Evolutionary conservation across 2,797 vertebrate genomes (phyloP).

Genomic region (Dendrocincla tyrannina): DNA sequence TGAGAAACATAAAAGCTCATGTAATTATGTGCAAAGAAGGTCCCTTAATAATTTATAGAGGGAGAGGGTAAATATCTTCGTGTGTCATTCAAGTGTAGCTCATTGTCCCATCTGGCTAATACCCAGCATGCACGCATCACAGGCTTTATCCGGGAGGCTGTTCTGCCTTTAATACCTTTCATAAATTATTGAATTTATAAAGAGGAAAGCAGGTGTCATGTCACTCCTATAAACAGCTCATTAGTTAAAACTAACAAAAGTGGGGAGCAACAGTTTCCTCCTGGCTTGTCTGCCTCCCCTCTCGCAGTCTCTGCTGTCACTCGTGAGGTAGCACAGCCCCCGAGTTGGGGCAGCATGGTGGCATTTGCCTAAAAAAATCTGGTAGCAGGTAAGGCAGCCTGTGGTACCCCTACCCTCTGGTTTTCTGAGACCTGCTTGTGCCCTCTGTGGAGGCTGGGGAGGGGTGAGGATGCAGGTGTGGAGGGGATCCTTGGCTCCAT

Average conservation of each 20-base stretch:
- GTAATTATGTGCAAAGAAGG: conserved; percentile 74
- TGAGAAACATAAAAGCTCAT: conserved; percentile 63
- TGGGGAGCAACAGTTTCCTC: conserved; percentile 9
- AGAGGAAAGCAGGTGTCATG: conserved; percentile 74
- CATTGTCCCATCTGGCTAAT: conserved; percentile 71
- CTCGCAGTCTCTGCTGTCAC: neutral
- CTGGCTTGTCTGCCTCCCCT: neutral
- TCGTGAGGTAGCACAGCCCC: neutral
- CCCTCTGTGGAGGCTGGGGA: neutral
- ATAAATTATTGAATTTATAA: conserved; percentile 78
- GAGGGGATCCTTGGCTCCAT: neutral
- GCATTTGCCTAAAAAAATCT: neutral
- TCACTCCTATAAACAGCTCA: conserved; percentile 70
- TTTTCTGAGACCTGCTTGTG: neutral
- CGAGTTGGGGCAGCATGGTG: neutral
- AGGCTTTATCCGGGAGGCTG: conserved; percentile 43
- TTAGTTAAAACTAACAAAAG: conserved; percentile 71
- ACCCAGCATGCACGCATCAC: conserved; percentile 59
- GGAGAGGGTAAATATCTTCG: conserved; percentile 70
- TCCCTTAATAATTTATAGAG: conserved; percentile 71
- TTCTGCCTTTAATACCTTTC: conserved; percentile 69
- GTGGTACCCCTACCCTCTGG: neutral
- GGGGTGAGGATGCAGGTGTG: neutral
- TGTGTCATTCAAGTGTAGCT: conserved; percentile 68
- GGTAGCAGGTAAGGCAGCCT: neutral